Evolutionary conservation across 2,113 vertebrate species (phyloP).

Genomic region (Ctenodactylus gundi): DNA sequence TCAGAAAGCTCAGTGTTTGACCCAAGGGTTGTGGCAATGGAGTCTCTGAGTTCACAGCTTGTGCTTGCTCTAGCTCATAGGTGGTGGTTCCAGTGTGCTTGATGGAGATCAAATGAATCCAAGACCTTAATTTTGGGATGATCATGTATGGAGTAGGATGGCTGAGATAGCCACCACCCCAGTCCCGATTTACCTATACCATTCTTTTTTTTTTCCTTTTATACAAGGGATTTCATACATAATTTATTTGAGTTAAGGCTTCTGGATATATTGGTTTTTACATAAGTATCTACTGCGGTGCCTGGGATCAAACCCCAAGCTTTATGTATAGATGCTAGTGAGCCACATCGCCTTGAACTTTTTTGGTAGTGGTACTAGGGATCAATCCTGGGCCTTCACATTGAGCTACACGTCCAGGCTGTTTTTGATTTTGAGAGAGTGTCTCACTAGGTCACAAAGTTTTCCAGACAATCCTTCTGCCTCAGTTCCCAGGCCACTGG

Average conservation of each 20-base stretch:
- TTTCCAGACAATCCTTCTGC: no score
- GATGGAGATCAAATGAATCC: background rate
- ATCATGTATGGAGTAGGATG: background rate
- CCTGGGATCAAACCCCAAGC: background rate
- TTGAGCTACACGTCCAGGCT: no score
- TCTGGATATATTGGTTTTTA: background rate
- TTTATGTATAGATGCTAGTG: background rate
- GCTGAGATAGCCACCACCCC: no score
- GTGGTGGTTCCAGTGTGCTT: no score
- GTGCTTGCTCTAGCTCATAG: no score
- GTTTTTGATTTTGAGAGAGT: no score
- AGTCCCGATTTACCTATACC: background rate
- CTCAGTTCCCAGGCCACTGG: no score
- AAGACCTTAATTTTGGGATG: background rate
- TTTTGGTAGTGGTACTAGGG: no score
- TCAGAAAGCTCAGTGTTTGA: background rate
- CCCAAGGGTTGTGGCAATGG: background rate
- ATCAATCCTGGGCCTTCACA: no score
- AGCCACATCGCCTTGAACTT: background rate
- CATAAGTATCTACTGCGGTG: no score
- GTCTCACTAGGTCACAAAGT: no score
- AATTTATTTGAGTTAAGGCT: background rate
- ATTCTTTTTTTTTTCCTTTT: background rate
- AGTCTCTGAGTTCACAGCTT: background rate
- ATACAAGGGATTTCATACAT: background rate